Evolutionary conservation across 2,113 vertebrate species (phyloP).

Genomic region (Bothrops jararaca): DNA sequence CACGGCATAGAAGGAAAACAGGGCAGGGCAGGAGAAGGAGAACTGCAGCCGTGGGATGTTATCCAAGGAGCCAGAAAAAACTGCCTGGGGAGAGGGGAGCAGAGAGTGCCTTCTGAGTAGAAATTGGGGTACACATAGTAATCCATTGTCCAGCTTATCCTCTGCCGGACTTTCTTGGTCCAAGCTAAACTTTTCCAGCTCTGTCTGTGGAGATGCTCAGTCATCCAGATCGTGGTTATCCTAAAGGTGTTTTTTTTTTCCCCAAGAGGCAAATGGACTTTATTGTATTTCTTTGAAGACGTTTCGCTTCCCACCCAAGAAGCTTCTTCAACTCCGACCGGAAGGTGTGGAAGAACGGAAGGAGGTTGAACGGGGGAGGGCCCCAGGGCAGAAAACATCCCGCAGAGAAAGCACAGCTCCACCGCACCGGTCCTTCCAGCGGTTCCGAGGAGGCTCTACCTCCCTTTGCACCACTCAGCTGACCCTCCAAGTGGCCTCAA

Average conservation of each 20-base stretch:
- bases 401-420: no score
- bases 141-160: not conserved
- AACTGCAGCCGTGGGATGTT: not conserved
- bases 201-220: no score
- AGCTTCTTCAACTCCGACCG: not conserved
- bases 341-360: not conserved
- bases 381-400: not conserved
- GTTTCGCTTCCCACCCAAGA: not conserved
- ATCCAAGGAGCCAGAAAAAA: not conserved
- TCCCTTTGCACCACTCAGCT: no score
- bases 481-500: no score
- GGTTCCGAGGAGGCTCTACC: no score
- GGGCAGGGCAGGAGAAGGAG: not conserved
- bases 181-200: not conserved
- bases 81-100: not conserved
- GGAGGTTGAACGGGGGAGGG: no score
- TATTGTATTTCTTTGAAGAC: no score
- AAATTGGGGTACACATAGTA: not conserved
- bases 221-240: no score
- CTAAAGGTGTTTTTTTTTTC: no score
- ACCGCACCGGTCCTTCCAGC: not conserved
- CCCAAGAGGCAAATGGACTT: no score
- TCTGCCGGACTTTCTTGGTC: not conserved
- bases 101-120: not conserved
- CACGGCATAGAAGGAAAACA: not conserved